These are phyloP conservation scores for Ptilonorhynchus violaceus DNA, from an alignment of 2,113 vertebrate species.

Conservation along the genomic window DNA sequence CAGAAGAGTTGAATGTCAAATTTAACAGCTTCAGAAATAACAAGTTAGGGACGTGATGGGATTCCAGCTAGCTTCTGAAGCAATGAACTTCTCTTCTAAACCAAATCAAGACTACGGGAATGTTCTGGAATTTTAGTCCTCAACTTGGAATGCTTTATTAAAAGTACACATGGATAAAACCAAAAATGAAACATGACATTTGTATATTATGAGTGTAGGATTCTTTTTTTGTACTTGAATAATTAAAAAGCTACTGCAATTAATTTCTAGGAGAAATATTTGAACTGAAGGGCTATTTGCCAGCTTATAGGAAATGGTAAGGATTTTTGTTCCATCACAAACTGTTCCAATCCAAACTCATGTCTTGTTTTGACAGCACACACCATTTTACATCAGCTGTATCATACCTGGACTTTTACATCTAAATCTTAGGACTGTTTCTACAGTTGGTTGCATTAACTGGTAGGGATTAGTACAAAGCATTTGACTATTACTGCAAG, in stretches of 20 bases:
- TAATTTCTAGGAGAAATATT: background rate
- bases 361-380: background rate
- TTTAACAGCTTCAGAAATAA: background rate
- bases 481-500: background rate
- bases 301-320: background rate
- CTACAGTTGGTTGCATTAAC: background rate
- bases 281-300: background rate
- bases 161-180: background rate
- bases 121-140: background rate
- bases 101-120: background rate
- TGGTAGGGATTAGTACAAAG: background rate
- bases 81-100: background rate
- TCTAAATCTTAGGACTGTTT: background rate
- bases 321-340: background rate
- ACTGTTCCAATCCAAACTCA: background rate
- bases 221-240: background rate
- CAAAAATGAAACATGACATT: background rate
- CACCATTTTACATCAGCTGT: background rate
- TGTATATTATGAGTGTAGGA: background rate
- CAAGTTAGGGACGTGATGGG: background rate
- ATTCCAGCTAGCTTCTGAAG: background rate
- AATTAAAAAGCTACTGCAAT: background rate
- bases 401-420: background rate
- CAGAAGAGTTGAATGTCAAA: background rate
- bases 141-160: background rate